Evolutionary conservation across 2,888 invertebrate species (phyloP), one percentile per base, ranked within the genome.

Genomic region (Mesopsocus fuscifrons): DNA sequence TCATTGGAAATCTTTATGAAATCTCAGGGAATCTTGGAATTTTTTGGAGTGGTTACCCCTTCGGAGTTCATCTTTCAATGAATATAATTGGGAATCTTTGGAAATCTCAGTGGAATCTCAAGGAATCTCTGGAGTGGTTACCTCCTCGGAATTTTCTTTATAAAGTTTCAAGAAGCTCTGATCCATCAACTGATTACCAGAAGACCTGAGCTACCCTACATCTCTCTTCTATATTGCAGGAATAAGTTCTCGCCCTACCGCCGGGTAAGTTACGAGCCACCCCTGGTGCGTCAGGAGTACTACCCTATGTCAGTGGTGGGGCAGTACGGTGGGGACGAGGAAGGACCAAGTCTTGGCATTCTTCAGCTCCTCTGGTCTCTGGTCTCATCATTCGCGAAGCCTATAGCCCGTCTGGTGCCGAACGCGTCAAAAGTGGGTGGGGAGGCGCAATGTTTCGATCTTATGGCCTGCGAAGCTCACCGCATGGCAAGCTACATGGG

Each of bases 251-350:
- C 26, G 8, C 26, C 26, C 6, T 9, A 26, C 26, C 26, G 26
- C 11, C 26, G 26, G 26, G 26, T 26, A 9, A 11, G 8, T 11
- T 26, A 26, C 26, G 26, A 26, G 26, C 26, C 26, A 26, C 26
- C 26, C 26, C 8, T 26, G 6, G 26, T 38, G n/a, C 38, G 38
- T 6, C 20, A 38, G 13, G 38, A 38, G 20, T 38, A 38, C 20
- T 38, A 38, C 21, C 38, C 38, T 3, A 38, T 38, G 38, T 38
- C 38, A 5, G 38, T 38, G 4, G 38, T 38, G 4, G 38, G 38
- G 21, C 17, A 38, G 21, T 38, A 38, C 21, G 20, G 20, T 9
- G 38, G 38, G 17, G 5, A 17, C 21, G 5, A 38, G 6, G 38
- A 38, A n/a, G 20, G n/a, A 6, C n/a, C n/a, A 15, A 21, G 17